phyloP scores from a whole-genome alignment of 2,888 invertebrate genomes.

The Epistrophe grossulariae region DNA sequence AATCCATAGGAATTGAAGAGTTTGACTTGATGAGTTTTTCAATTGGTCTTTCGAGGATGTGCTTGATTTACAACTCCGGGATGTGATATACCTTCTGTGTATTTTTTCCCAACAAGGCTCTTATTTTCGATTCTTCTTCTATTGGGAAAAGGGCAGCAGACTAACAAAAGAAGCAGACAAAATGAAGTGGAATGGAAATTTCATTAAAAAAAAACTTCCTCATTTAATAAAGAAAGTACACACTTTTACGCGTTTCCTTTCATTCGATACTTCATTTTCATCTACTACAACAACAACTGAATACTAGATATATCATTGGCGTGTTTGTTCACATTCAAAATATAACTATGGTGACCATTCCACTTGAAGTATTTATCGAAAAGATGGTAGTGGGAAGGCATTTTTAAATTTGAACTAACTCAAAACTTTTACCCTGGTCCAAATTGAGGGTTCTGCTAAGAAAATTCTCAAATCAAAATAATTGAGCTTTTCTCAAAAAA shows the following conservation, averaged over 20 bases:
- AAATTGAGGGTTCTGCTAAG: too few species aligned
- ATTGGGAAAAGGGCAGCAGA: conserved; percentile 27
- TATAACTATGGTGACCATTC: not conserved
- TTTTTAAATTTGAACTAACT: too few species aligned
- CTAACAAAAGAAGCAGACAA: conserved; percentile 5
- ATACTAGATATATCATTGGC: conserved; percentile 31
- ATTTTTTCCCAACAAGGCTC: conserved; percentile 28
- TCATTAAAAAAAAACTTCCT: conserved; percentile 59
- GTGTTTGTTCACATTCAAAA: conserved; percentile 3
- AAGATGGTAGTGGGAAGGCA: too few species aligned
- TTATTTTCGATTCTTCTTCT: not conserved
- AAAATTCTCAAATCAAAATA: too few species aligned
- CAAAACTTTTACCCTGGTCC: too few species aligned
- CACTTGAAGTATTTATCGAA: too few species aligned
- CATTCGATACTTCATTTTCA: conserved; percentile 12
- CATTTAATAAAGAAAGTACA: conserved; percentile 55
- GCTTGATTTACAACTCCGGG: conserved; percentile 19
- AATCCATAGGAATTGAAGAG: conserved; percentile 27
- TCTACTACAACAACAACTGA: conserved; percentile 11
- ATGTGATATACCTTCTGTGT: not conserved
- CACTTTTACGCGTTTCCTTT: conserved; percentile 48
- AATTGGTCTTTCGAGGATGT: conserved; percentile 41
- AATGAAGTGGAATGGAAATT: conserved; percentile 51
- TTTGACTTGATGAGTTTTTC: conserved; percentile 64
- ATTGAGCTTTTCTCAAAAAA: too few species aligned